Evolutionary conservation across 2,888 invertebrate species (phyloP).

Genomic region (Eristalis arbustorum): DNA sequence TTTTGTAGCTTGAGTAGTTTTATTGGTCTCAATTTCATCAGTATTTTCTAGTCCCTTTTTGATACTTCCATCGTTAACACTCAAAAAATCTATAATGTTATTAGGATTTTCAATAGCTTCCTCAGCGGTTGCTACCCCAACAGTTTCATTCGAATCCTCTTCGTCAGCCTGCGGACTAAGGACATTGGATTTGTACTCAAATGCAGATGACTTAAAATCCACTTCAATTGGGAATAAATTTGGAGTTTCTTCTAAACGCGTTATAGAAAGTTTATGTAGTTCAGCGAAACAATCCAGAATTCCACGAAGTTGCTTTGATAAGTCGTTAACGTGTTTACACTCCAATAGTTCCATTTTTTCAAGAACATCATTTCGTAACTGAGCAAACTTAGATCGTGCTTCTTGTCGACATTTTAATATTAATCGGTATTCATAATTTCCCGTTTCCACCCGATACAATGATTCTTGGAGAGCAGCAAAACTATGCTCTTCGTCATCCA

Average conservation of each 20-base stretch:
- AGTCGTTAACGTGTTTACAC: conserved; percentile 98
- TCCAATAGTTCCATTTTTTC: conserved; percentile 98
- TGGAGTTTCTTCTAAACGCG: conserved; percentile 87
- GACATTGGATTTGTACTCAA: conserved; percentile 87
- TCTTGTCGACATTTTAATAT: conserved; percentile 97
- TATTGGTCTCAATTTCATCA: conserved; percentile 1
- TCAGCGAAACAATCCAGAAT: conserved; percentile 92
- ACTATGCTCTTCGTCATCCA: conserved; percentile 99
- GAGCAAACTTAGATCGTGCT: conserved; percentile 91
- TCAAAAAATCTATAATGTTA: conserved; percentile 74
- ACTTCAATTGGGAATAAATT: conserved; percentile 97
- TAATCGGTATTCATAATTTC: conserved; percentile 99
- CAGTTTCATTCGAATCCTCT: conserved; percentile 74
- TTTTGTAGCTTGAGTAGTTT: background rate
- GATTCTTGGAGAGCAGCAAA: conserved; percentile 96
- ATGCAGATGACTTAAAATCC: conserved; percentile 94
- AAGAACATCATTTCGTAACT: conserved; percentile 92
- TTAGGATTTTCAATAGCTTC: conserved; percentile 77
- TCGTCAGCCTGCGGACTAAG: conserved; percentile 77
- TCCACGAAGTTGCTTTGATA: conserved; percentile 91
- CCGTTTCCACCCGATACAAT: conserved; percentile 98
- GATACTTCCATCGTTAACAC: conserved; percentile 1
- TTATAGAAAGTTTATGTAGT: conserved; percentile 86
- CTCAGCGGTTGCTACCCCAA: conserved; percentile 72
- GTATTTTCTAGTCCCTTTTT: conserved; percentile 23